A percentile compares a stretch with the other conserved stretches of the same genome.
phyloP scores from a whole-genome alignment of 1,140 invertebrate species.

The Bombus affinis region DNA sequence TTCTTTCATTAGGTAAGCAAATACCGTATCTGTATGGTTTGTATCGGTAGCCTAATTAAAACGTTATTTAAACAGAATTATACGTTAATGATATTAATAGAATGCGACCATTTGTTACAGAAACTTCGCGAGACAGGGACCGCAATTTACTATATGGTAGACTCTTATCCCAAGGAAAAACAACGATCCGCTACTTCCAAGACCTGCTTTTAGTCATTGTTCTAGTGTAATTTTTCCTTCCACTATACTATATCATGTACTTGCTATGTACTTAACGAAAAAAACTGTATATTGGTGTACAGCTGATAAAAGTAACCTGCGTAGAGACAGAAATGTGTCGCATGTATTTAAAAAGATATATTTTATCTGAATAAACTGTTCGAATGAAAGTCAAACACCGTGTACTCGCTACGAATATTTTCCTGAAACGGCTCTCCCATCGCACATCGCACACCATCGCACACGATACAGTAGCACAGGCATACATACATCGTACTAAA shows the following conservation, averaged over 20 bases:
- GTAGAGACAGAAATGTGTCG: constrained; percentile 42
- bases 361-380: constrained; percentile 68
- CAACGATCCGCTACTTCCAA: constrained; percentile 46
- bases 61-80: not conserved
- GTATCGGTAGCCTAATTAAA: not conserved
- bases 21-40: too few species aligned
- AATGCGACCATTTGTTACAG: constrained; percentile 17
- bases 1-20: constrained; percentile 61
- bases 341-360: constrained; percentile 54
- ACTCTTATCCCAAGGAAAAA: not conserved
- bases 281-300: constrained; percentile 61
- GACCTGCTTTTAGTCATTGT: constrained; percentile 51
- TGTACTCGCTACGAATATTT: not conserved
- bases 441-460: not conserved
- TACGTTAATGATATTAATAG: not conserved
- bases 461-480: not conserved
- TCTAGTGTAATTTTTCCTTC: constrained; percentile 16
- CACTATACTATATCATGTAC: not conserved
- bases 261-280: constrained; percentile 29
- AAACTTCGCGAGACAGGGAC: constrained; percentile 8
- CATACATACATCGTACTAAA: not conserved
- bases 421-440: not conserved
- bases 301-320: constrained; percentile 33
- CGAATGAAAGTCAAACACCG: constrained; percentile 14
- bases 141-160: constrained; percentile 45